A percentile compares a stretch with the other conserved stretches of the same genome.
Evolutionary conservation across 2,113 vertebrate genomes (phyloP).

Genomic region (Engraulis encrasicolus): DNA sequence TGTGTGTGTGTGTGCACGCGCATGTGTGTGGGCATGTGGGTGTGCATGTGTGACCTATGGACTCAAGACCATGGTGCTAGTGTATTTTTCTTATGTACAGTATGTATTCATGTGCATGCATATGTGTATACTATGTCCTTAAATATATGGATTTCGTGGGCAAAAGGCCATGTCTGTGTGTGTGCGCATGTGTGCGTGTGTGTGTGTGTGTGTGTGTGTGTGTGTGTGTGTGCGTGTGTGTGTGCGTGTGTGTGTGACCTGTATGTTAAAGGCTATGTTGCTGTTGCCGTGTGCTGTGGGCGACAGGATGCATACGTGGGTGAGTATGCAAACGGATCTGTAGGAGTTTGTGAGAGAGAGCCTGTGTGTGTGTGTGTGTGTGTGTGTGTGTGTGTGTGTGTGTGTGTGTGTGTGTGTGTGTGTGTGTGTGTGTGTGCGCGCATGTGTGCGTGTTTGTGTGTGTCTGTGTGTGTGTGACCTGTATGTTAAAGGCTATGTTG

Average conservation of each 20-base stretch:
- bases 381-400: not conserved
- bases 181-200: constrained; percentile 4
- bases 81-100: no score
- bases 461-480: not conserved
- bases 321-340: no score
- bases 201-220: not conserved
- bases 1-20: no score
- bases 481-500: no score
- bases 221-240: not conserved
- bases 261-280: no score
- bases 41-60: no score
- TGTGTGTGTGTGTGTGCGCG: not conserved
- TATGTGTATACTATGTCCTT: no score
- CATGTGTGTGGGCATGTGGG: no score
- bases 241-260: not conserved
- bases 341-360: no score
- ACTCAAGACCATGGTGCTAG: constrained; percentile 46
- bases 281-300: no score
- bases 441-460: not conserved
- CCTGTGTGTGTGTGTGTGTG: not conserved
- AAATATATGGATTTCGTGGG: no score
- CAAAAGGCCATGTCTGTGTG: not conserved
- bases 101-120: not conserved
- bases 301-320: no score
- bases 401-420: not conserved